These are phyloP conservation scores for Hybos culiciformis DNA, from an alignment of 2,888 invertebrate genomes.

Conservation along the genomic window DNA sequence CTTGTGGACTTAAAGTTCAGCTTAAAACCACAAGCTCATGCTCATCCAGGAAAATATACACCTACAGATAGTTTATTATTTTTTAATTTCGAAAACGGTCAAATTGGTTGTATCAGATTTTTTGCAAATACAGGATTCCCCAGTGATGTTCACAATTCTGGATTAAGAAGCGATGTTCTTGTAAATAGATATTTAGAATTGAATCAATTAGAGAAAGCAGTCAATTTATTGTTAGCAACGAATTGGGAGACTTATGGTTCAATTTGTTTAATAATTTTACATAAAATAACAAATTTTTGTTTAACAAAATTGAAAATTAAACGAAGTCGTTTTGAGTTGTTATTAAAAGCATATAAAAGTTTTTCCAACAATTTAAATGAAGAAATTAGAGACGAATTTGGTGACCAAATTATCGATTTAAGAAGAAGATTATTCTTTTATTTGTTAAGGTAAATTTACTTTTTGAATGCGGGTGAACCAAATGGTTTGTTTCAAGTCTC, in stretches of 20 bases:
- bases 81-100: slow-evolving; percentile 48
- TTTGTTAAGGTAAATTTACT: slow-evolving; percentile 51
- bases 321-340: slow-evolving; percentile 36
- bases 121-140: slow-evolving; percentile 38
- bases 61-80: slow-evolving; percentile 42
- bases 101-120: slow-evolving; percentile 41
- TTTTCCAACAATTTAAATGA: slow-evolving; percentile 57
- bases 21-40: slow-evolving; percentile 37
- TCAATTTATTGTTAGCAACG: slow-evolving; percentile 48
- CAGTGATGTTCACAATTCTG: slow-evolving; percentile 35
- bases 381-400: slow-evolving; percentile 56
- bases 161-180: slow-evolving; percentile 45
- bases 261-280: slow-evolving; percentile 59
- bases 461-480: not conserved
- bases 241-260: slow-evolving; percentile 71
- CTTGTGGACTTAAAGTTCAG: slow-evolving; percentile 46
- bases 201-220: slow-evolving; percentile 52
- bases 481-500: slow-evolving; percentile 1
- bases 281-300: slow-evolving; percentile 53
- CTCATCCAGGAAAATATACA: slow-evolving; percentile 28
- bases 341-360: slow-evolving; percentile 67
- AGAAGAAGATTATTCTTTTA: slow-evolving; percentile 81
- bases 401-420: slow-evolving; percentile 64
- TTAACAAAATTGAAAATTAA: slow-evolving; percentile 30
- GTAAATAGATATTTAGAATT: slow-evolving; percentile 49